Base-by-base conservation (phyloP, 2,113 vertebrate genomes). In the Tachycineta bicolor region DNA sequence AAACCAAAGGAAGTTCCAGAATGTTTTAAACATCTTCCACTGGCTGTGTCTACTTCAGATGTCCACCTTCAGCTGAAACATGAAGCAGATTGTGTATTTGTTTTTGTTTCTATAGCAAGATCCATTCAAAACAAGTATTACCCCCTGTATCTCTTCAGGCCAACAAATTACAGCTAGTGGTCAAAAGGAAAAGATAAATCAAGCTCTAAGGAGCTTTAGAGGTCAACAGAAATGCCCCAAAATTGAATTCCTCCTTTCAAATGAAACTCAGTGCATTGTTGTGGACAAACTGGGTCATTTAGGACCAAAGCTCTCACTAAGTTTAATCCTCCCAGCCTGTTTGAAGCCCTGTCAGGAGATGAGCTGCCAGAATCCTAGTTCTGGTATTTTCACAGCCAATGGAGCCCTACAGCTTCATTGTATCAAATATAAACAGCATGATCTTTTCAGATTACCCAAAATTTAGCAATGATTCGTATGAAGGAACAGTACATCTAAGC, bases 191-290 rank as follows among this genome's bases (percentile, higher is more conserved):
- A 82, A 90, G 84, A 84, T 68, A 90, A 64, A 70, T 29, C 64
- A 89, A 67, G 21, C 44, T 53, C n/a, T 89, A 79, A 89, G 77
- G 89, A 96, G 58, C 19, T 94, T 87, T 70, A 82, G 31, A 52
- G 39, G n/a, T 64, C 60, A 87, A 41, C 31, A 92, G 56, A 92
- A 71, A 78, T 56, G 39, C 31, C 52, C 39, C 71, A 52, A 93
- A 75, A 79, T 41, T 52, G 16, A 91, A 70, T 62, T 67, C 31
- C 29, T 89, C 20, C 77, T 94, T 91, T 68, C 31, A 68, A 84
- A 64, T 16, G 20, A 70, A 92, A 63, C 33, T 43, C 60, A 44
- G 43, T 59, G 63, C 23, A 44, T 28, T 67, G 34, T 75, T 90
- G 52, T 41, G 34, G 60, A 22, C 39, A 86, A 93, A 80, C 24